Evolutionary conservation across 2,888 invertebrate species (phyloP).

Genomic region (Teinopalpus imperialis): DNA sequence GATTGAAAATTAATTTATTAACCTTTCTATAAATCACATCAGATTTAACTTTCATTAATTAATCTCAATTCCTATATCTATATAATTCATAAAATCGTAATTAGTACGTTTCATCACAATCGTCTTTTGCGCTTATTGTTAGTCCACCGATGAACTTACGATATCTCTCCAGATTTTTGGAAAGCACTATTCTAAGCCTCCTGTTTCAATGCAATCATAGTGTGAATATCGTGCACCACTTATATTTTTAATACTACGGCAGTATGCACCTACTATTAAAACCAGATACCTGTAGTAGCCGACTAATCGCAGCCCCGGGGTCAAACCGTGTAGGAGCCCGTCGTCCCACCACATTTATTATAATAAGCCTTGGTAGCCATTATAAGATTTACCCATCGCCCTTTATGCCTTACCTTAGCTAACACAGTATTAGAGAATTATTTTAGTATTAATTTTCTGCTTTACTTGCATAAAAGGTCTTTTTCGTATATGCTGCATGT

Average conservation of each 20-base stretch:
- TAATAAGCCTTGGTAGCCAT: constrained; percentile 68
- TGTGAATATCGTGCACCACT: constrained; percentile 7
- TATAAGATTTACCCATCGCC: constrained; percentile 67
- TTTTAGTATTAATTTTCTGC: constrained; percentile 45
- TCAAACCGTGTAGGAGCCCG: constrained; percentile 71
- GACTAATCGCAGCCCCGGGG: constrained; percentile 74
- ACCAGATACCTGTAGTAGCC: constrained; percentile 58
- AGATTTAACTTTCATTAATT: too few species aligned
- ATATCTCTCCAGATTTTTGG: too few species aligned
- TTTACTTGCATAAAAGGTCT: constrained; percentile 5
- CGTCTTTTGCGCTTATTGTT: too few species aligned
- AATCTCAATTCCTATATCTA: too few species aligned
- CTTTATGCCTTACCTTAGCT: constrained; percentile 43
- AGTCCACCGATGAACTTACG: too few species aligned
- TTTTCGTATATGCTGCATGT: too few species aligned
- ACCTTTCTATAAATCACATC: too few species aligned
- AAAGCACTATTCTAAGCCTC: too few species aligned
- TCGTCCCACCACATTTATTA: constrained; percentile 74
- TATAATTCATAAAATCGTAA: too few species aligned
- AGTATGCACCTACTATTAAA: constrained; percentile 53
- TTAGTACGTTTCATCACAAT: too few species aligned
- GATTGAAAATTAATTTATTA: too few species aligned
- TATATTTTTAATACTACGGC: constrained; percentile 28
- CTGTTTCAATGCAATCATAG: too few species aligned
- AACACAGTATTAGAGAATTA: constrained; percentile 46